Evolutionary conservation across 2,888 invertebrate genomes (phyloP).

Genomic region (Netelia fuscicornis): DNA sequence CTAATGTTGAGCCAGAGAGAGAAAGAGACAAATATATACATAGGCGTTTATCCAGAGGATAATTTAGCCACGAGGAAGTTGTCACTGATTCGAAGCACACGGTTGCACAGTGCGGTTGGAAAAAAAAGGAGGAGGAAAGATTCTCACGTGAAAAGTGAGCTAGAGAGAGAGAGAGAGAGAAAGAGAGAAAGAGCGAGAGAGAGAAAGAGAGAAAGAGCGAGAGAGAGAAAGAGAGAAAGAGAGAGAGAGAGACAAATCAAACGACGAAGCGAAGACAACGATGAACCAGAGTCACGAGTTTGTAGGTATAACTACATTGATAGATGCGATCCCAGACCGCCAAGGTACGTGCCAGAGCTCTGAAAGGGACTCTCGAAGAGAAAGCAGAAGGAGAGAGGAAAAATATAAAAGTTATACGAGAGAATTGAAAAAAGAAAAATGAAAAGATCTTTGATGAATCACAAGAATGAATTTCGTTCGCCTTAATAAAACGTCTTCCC

Average conservation of each 20-base stretch:
- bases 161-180: constrained; percentile 23
- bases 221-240: constrained; percentile 44
- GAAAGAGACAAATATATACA: constrained; percentile 12
- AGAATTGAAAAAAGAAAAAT: constrained; percentile 38
- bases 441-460: constrained; percentile 33
- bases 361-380: constrained; percentile 55
- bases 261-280: constrained; percentile 45
- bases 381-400: constrained; percentile 46
- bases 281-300: constrained; percentile 64
- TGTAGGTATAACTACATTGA: constrained; percentile 55
- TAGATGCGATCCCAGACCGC: constrained; percentile 59
- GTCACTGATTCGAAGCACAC: constrained; percentile 37
- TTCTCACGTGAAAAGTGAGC: constrained; percentile 20
- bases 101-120: constrained; percentile 16
- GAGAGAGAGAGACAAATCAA: constrained; percentile 34
- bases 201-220: constrained; percentile 24
- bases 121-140: constrained; percentile 2
- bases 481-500: constrained; percentile 39
- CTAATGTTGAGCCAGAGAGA: not conserved
- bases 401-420: not conserved
- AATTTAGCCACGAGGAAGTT: constrained; percentile 58
- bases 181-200: constrained; percentile 48
- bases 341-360: constrained; percentile 69
- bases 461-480: constrained; percentile 26
- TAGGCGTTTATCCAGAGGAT: constrained; percentile 21